Evolutionary conservation across 2,888 invertebrate genomes (phyloP), one percentile per base, ranked within the genome.

Genomic region (Dichetophora obliterata): DNA sequence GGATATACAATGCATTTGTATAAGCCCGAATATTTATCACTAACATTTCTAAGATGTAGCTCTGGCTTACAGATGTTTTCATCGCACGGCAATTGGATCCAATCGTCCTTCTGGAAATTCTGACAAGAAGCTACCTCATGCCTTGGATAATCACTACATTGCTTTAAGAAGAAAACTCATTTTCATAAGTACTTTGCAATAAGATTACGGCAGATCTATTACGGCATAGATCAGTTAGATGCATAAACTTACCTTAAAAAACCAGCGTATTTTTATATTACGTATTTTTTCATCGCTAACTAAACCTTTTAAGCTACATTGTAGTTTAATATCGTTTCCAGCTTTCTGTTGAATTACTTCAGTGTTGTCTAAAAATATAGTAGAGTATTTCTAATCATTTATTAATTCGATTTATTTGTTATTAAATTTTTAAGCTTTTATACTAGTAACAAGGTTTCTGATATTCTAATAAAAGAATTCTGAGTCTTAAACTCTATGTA

Each of bases 1-100:
- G 89, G 89, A 77, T 85, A 84, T 4, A 88, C 84, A 19, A 85
- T 86, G 81, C 89, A 89, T 79, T 88, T 88, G 75, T 89, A 89
- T 11, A 89, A 83, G 0, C 89, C 89, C 3, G 89, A 88, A 81
- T 89, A 86, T 16, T 84, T 83, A 72, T 88, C 88, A 0, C 88
- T 88, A 0, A 88, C 82, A 81, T 89, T 89, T 27, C 81, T 84
- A 9, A 89, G 83, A 80, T 84, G 81, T 8, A 89, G 80, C 31
- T 85, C 84, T 3, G 85, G 80, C 5, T 84, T 84, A 48, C 88
- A 89, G 8, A 84, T 80, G 24, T 83, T 86, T 3, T 84, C 81
- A 48, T 86, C 84, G 69, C 89, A 89, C 0, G 86, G 85, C 75
- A 89, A 54, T 11, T 84, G 84, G 0, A 83, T 83, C 89, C 89